Base-by-base conservation (phyloP, 2,797 vertebrate species). In the Decapterus maruadsi region DNA sequence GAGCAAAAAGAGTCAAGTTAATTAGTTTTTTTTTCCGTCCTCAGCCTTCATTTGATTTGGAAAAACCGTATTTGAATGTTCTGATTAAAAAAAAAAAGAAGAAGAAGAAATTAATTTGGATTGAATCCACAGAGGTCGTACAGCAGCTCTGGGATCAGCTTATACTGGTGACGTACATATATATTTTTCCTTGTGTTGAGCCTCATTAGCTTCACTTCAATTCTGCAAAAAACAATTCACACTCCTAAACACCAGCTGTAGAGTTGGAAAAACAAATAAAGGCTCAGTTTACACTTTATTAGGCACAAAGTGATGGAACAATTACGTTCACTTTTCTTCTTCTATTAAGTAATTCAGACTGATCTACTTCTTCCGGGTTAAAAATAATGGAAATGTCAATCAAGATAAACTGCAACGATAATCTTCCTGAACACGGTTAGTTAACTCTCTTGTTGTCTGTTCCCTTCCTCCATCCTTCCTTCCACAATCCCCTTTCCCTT, bases 51-150 rank as follows among this genome's bases (percentile, higher is more conserved):
- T 75, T 53, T 36, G 51, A 72, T 42, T 42, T 42, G 40, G 72
- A 81, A 68, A 81, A 75, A 85, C 75, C 26, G 68, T 19, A 48
- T 60, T n/a, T 79, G 11, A 77, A 59, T 34, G 10, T 10, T 66
- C 34, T 31, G 4, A 82, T 70, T 53, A 42, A 43, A 40, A 34
- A 6, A 77, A 70, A 73, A 26, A 26, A 26, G 3, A 26, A 26
- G n/a, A n/a, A n/a, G 16, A 55, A 57, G 13, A 64, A 65, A 72
- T 85, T 75, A 26, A 87, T 82, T 75, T 81, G 29, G 75, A 60
- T 12, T 22, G 38, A 79, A 40, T 78, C 81, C 77, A 62, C 26
- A 10, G 75, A 79, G 72, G 68, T 62, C 59, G 54, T 36, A 55
- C 55, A 65, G 51, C 1, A 67, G 63, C 29, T 13, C 26, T 38